Conservation (phyloP, 2,113 vertebrate species). For the Pollimyrus isidori region DNA sequence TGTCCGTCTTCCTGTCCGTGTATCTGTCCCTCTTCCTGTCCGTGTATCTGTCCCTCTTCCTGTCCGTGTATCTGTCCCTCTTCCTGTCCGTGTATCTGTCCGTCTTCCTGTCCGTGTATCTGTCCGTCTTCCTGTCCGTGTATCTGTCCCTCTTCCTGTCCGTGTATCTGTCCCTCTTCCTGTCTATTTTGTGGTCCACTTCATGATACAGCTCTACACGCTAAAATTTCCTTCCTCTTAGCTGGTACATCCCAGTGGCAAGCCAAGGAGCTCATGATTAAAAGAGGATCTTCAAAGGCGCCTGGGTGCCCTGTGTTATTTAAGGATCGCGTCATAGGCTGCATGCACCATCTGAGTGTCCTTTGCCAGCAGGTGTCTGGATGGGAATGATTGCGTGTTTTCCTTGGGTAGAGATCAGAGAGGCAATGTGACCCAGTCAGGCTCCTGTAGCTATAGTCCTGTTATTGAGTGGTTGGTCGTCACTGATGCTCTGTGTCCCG, state of each 20-base stretch:
- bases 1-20: no score
- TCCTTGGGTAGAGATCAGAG: neutral
- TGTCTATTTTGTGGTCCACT: no score
- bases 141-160: no score
- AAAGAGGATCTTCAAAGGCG: neutral
- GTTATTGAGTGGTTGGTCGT: neutral
- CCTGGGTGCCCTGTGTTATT: neutral
- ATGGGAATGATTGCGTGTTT: neutral
- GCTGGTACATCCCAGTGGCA: neutral
- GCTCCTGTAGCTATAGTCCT: neutral
- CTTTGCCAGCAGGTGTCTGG: neutral
- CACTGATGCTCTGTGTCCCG: constrained; percentile 16
- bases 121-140: no score
- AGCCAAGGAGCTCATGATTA: neutral
- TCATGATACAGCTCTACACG: neutral
- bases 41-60: no score
- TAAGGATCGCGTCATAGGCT: neutral
- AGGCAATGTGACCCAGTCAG: neutral
- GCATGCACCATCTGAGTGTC: neutral
- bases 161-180: no score
- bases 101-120: neutral
- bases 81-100: no score
- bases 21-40: no score
- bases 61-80: no score
- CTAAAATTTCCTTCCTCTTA: neutral